phyloP scores from a whole-genome alignment of 2,797 vertebrate species.

The Bradypodion ventrale region DNA sequence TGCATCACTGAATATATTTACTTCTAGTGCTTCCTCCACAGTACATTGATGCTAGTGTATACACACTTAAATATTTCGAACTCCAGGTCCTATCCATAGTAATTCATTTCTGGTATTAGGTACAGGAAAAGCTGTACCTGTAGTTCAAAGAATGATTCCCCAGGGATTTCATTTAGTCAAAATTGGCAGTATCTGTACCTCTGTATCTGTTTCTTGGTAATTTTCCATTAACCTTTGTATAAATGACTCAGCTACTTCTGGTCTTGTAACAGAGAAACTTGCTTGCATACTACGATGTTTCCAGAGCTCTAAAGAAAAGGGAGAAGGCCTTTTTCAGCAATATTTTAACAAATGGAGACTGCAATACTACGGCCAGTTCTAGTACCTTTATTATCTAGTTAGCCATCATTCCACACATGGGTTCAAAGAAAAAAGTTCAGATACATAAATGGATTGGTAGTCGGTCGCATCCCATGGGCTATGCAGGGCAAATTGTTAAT shows the following conservation, averaged over 20 bases:
- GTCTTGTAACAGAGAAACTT: slow-evolving; percentile 70
- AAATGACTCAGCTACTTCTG: slow-evolving; percentile 78
- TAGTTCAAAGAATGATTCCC: neutral
- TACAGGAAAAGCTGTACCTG: neutral
- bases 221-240: slow-evolving; percentile 78
- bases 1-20: too few species aligned
- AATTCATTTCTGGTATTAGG: neutral
- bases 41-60: neutral
- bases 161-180: neutral
- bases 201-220: slow-evolving; percentile 67
- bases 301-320: slow-evolving; percentile 75
- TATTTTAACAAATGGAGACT: slow-evolving; percentile 17
- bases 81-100: neutral
- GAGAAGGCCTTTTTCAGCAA: slow-evolving; percentile 14
- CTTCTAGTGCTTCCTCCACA: neutral
- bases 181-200: slow-evolving; percentile 63
- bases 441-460: too few species aligned
- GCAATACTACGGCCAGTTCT: neutral
- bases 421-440: too few species aligned
- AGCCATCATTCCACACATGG: neutral
- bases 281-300: slow-evolving; percentile 75
- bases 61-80: slow-evolving; percentile 15
- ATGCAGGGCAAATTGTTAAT: too few species aligned
- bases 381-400: neutral
- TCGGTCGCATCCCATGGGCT: too few species aligned